Base-by-base conservation (phyloP, 1,140 invertebrate species). In the Listronotus bonariensis region DNA sequence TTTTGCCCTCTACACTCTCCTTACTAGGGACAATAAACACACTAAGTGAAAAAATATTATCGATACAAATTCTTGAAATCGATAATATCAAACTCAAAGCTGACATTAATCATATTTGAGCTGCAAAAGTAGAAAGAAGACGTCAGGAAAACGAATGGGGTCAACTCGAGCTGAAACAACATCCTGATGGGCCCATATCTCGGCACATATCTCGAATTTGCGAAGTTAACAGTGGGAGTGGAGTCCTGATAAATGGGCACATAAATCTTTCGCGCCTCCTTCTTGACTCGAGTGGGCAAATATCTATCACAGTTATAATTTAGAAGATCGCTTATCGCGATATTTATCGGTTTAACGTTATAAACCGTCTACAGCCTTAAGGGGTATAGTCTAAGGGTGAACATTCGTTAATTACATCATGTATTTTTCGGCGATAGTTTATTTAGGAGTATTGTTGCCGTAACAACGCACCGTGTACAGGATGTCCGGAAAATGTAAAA, bases 161-260 rank as follows among this genome's bases (percentile, higher is more conserved):
- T 74, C 73, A 75, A 71, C 68, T 72, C 74, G 67, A 71, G 73
- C 72, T 70, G 71, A 76, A 75, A 77, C 75, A 77, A 76, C 74
- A 74, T 72, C 72, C 68, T 72, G 71, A 71, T 65, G 64, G 69
- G 34, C 20, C 63, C 63, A 68, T 77, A 76, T 78, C 75, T 66
- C 63, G 43, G 67, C 76, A 74, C 69, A 77, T 71, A 78, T 79
- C 76, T 79, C 70, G 75, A 79, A 79, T 78, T 79, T 76, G 77
- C 74, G 77, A 14, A 79, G 76, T 79, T 76, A 78, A 77, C 76
- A 77, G 76, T 77, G 77, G 77, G 77, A 78, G 77, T 78, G 77
- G 76, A 78, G 72, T 75, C 65, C 75, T 78, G 77, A 79, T 79
- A 78, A 79, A 79, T 79, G 76, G 72, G 62, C 52, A 65, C 68